Base-by-base conservation (phyloP, 2,888 invertebrate genomes). In the Digitonthophagus gazella region DNA sequence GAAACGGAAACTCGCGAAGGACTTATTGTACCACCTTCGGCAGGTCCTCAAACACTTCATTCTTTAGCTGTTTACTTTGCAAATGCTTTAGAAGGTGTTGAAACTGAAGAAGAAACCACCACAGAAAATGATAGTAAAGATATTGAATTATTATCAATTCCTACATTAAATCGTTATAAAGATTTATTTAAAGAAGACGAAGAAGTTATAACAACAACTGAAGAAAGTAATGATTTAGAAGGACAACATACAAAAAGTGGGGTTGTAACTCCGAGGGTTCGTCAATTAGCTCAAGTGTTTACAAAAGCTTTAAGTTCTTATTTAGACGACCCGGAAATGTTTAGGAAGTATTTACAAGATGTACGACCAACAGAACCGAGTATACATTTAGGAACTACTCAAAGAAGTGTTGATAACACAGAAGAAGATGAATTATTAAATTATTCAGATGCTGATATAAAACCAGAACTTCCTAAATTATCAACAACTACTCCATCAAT, bases 251-350 rank as follows among this genome's bases (percentile, higher is more conserved):
- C 90, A 75, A 86, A 88, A 76, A 87, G 88, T 16, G 80, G 91
- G 3, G 86, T 88, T 8, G 85, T 81, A 28, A 79, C 80, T 72
- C 86, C 91, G n/a, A 86, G 90, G 81, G 87, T 93, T 0, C 86
- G 93, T 66, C 92, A 93, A 80, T 81, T 94, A 2, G 94, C 94
- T 0, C 91, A 92, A 81, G 92, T 94, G 2, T 95, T 95, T 76
- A 93, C 93, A 0, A 90, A 93, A 77, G 94, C 93, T 0, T 81
- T 95, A 14, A 91, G 92, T 0, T 92, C 92, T 0, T 95, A 94
- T 75, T 84, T 95, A 2, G 91, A 93, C 80, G 91, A 94, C 80
- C 94, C 94, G 0, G 89, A 90, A n/a, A 89, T 89, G 66, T 94
- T 94, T 76, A 89, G 91, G 73, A 90, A 89, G 77, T 90, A 90